Evolutionary conservation across 1,140 invertebrate genomes (phyloP).

Genomic region (Drosophila hydei): DNA sequence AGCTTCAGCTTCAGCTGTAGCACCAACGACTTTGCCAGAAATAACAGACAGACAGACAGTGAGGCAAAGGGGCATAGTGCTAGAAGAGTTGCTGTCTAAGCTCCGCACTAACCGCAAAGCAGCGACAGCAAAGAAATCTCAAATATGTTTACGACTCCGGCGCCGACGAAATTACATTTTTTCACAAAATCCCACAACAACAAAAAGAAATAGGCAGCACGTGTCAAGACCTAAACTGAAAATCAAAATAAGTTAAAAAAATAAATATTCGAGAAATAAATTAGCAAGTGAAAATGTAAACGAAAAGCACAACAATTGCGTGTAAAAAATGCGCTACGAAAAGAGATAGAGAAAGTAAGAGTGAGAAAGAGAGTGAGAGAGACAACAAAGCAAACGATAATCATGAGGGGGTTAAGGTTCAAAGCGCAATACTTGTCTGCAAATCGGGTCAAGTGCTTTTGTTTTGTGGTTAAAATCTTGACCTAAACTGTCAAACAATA

Average conservation of each 20-base stretch:
- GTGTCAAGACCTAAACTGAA: conserved; percentile 42
- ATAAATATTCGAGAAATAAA: conserved; percentile 31
- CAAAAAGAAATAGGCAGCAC: conserved; percentile 25
- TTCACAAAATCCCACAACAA: conserved; percentile 22
- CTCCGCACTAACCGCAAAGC: conserved; percentile 28
- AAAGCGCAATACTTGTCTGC: conserved; percentile 18
- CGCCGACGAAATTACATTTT: conserved; percentile 66
- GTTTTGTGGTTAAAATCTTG: conserved; percentile 20
- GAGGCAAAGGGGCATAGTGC: conserved; percentile 30
- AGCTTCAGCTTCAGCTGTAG: neutral
- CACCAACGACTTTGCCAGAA: conserved; percentile 58
- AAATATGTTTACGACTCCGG: conserved; percentile 67
- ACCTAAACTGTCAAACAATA: conserved; percentile 6
- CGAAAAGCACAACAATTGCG: neutral
- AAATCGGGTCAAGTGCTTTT: conserved; percentile 28
- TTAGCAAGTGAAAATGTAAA: conserved; percentile 29
- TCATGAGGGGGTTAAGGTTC: conserved; percentile 9
- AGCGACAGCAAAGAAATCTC: conserved; percentile 61
- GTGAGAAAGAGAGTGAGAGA: neutral
- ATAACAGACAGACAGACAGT: conserved; percentile 25
- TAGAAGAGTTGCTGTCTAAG: conserved; percentile 48
- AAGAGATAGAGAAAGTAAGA: neutral
- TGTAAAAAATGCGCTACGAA: neutral
- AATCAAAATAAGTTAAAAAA: conserved; percentile 29
- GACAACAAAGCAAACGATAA: conserved; percentile 4